Percentiles rank a stretch among this genome's conserved stretches.
Conservation (phyloP, 2,113 vertebrate species). For the Xiphias gladius region DNA sequence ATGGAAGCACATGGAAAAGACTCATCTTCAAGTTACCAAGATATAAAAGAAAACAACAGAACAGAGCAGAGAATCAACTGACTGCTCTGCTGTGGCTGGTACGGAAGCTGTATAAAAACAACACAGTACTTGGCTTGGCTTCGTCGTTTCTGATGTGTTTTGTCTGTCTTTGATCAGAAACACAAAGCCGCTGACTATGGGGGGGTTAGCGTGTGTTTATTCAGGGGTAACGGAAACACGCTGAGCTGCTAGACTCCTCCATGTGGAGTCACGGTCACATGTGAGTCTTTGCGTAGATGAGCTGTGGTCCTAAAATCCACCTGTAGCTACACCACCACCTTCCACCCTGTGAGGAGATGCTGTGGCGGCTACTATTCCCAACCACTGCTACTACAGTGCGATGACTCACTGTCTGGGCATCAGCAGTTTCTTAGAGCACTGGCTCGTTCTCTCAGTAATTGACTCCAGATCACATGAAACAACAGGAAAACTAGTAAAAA, state of each 20-base stretch:
- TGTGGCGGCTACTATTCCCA: slow-evolving; percentile 29
- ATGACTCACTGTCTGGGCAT: slow-evolving; percentile 86
- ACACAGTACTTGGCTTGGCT: slow-evolving; percentile 41
- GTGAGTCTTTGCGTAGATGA: slow-evolving; percentile 61
- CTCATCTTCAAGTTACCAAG: slow-evolving; percentile 37
- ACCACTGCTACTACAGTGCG: slow-evolving; percentile 54
- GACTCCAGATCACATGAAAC: slow-evolving; percentile 81
- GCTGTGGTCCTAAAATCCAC: slow-evolving; percentile 69
- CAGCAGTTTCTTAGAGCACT: slow-evolving; percentile 63
- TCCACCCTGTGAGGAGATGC: slow-evolving; percentile 51
- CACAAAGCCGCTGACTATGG: slow-evolving; percentile 87
- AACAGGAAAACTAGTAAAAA: slow-evolving; percentile 67
- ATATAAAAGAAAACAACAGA: slow-evolving; percentile 72
- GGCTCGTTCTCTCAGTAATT: slow-evolving; percentile 71
- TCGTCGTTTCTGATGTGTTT: slow-evolving; percentile 75
- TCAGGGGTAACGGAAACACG: slow-evolving; percentile 85
- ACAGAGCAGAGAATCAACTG: slow-evolving; percentile 80
- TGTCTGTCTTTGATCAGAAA: slow-evolving; percentile 89
- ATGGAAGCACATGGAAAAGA: slow-evolving; percentile 51
- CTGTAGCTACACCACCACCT: slow-evolving; percentile 66
- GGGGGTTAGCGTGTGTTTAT: slow-evolving; percentile 88
- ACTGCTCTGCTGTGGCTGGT: slow-evolving; percentile 79
- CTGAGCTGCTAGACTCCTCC: slow-evolving; percentile 73
- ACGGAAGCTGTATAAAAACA: slow-evolving; percentile 82
- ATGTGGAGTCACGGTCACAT: slow-evolving; percentile 79